phyloP scores from a whole-genome alignment of 2,888 invertebrate genomes.

The Machimus rusticus region DNA sequence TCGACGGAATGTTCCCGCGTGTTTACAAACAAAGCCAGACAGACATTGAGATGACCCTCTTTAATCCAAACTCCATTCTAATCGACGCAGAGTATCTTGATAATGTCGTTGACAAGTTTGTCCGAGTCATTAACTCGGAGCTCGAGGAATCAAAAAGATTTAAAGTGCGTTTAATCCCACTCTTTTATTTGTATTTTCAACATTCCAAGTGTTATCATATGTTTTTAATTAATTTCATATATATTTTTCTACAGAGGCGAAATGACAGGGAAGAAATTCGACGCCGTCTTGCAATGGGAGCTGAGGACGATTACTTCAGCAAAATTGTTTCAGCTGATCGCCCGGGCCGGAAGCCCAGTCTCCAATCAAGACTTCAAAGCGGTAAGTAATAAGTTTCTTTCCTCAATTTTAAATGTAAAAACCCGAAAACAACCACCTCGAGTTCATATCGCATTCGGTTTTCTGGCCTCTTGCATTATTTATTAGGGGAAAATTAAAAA shows the following conservation, averaged over 20 bases:
- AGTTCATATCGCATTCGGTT: background rate
- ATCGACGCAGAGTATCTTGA: conserved; percentile 63
- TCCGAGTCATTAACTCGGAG: conserved; percentile 66
- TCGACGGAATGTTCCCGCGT: conserved; percentile 55
- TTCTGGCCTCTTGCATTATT: conserved; percentile 17
- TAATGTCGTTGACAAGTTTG: conserved; percentile 68
- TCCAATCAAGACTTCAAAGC: conserved; percentile 86
- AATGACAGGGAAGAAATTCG: conserved; percentile 94
- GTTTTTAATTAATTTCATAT: conserved; percentile 42
- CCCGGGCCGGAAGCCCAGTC: conserved; percentile 83
- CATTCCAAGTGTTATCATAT: background rate
- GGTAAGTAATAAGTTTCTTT: conserved; percentile 64
- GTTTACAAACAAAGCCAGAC: conserved; percentile 51
- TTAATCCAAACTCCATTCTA: conserved; percentile 48
- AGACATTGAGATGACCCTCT: conserved; percentile 51
- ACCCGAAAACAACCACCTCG: background rate
- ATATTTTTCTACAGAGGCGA: conserved; percentile 72
- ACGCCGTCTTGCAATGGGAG: conserved; percentile 84
- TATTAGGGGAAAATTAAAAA: conserved; percentile 19
- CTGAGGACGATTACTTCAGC: conserved; percentile 76
- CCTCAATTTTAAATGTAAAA: background rate
- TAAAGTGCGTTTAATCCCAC: conserved; percentile 49
- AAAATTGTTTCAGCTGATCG: conserved; percentile 69
- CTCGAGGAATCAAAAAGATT: conserved; percentile 59
- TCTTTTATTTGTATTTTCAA: background rate